Base-by-base conservation (phyloP, 2,888 invertebrate genomes). In the Cryptus viduatorius region DNA sequence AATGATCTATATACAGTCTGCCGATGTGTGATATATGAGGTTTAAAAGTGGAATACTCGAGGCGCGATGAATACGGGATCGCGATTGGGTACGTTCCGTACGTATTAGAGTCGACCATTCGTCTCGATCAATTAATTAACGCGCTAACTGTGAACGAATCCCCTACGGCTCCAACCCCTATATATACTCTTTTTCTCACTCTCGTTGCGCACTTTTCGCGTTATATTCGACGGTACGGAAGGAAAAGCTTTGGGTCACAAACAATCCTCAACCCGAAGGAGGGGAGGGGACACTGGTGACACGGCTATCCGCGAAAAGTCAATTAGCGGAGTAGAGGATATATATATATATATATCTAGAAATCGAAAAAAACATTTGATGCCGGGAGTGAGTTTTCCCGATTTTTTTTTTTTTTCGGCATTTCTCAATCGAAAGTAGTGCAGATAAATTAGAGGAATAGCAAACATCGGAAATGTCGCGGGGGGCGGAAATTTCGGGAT, bases 301-400 rank as follows among this genome's bases (percentile, higher is more conserved):
- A 69, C 24, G 83, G 56, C 76, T 80, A 29, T 50, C 67, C 79
- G 53, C 59, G 78, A 75, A 29, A 76, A 82, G 82, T 84, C 84
- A 84, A 84, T 84, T 84, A 84, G 84, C 76, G 65, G 59, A 77
- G 71, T 79, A 76, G 48, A 67, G 65, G 79, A 76, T 65, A 16
- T 46, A 44, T 67, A 69, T 50, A 59, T 12, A 64, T 67, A 46
- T 31, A 67, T 68, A 46, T 44, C 46, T 4, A 29, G 50, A 50
- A n/a, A 37, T 44, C 64, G 75, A 53, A 64, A 81, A 81, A 65
- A 56, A 56, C 77, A 65, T 82, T 72, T 77, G 65, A 77, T 72
- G 48, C 48, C 7, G 19, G 19, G 50, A 67, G 19, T 44, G n/a
- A 44, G n/a, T 24, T 44, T 71, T 80, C 73, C 37, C 73, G 68